These are phyloP conservation scores for Poecile montanus DNA, from an alignment of 2,797 vertebrate genomes.

Conservation along the genomic window DNA sequence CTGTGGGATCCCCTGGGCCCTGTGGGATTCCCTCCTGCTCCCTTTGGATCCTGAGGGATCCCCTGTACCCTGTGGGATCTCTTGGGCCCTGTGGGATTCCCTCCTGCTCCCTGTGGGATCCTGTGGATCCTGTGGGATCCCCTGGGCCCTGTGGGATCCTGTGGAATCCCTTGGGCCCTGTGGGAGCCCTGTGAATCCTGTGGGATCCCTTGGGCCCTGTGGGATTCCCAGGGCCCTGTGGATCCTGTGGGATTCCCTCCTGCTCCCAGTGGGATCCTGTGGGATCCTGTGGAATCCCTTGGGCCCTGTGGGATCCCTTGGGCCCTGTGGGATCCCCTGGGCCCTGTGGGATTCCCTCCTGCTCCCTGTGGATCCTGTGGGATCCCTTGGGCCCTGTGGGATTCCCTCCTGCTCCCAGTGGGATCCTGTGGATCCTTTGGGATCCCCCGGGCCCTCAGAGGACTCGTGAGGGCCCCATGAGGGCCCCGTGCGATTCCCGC, in stretches of 20 bases:
- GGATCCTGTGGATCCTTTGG: background rate
- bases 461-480: background rate
- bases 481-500: fast-evolving
- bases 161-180: no score
- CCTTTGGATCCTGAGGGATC: fast-evolving
- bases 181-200: no score
- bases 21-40: background rate
- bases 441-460: background rate
- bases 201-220: no score
- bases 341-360: background rate
- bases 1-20: background rate
- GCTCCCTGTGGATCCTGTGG: no score
- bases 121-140: background rate
- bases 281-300: background rate
- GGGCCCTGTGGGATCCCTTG: no score
- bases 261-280: background rate
- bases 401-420: background rate
- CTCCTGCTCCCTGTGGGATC: no score
- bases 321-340: background rate
- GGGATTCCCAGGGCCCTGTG: background rate
- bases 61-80: no score
- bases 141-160: background rate
- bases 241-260: background rate
- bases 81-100: background rate
- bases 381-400: background rate